phyloP scores from a whole-genome alignment of 2,888 invertebrate genomes.

The Mactromeris polynyma region DNA sequence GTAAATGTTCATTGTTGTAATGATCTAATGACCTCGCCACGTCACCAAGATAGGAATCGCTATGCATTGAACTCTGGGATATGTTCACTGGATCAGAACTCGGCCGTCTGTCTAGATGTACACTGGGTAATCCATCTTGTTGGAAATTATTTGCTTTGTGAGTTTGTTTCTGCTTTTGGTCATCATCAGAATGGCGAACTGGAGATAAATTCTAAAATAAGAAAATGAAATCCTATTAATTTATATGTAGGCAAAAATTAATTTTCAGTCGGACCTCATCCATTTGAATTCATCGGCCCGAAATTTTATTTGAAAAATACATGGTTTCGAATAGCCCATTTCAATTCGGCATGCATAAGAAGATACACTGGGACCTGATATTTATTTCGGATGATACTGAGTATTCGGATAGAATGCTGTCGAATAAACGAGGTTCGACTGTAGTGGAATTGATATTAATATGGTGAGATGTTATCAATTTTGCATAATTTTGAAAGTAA shows the following conservation, averaged over 20 bases:
- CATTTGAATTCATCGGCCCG: too few species aligned
- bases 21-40: constrained; percentile 67
- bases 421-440: too few species aligned
- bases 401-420: too few species aligned
- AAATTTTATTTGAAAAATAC: too few species aligned
- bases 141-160: neutral
- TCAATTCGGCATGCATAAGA: too few species aligned
- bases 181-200: neutral
- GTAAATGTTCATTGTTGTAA: constrained; percentile 62
- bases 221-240: neutral
- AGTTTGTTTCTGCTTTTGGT: neutral
- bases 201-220: neutral
- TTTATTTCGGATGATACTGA: too few species aligned
- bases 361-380: too few species aligned
- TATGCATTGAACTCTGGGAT: constrained; percentile 61
- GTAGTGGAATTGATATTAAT: too few species aligned
- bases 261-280: too few species aligned
- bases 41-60: constrained; percentile 61
- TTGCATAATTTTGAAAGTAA: too few species aligned
- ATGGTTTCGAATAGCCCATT: too few species aligned
- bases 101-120: constrained; percentile 43
- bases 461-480: too few species aligned
- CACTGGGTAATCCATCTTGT: neutral
- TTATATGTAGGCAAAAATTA: neutral
- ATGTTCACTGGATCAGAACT: constrained; percentile 67